Conservation (phyloP, 2,113 vertebrate genomes). For the Lepisosteus oculatus region DNA sequence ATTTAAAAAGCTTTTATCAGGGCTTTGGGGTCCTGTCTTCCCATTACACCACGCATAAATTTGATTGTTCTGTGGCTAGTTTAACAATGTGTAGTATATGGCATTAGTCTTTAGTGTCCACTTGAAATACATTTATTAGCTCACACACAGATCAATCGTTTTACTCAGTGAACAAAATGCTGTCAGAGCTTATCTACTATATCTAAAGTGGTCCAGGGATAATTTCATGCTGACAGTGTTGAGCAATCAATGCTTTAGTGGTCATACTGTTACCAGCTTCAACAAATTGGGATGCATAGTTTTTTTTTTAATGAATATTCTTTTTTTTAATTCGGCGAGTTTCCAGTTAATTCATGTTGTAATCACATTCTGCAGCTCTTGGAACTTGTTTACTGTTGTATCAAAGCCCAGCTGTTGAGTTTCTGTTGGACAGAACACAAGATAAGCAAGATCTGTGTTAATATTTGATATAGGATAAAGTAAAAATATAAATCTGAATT, state of each 20-base stretch:
- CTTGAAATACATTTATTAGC: not conserved
- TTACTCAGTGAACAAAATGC: not conserved
- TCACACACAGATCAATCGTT: not conserved
- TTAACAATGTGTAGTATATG: not conserved
- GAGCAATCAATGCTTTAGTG: not conserved
- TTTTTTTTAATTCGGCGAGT: too few relatives aligned
- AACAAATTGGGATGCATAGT: not conserved
- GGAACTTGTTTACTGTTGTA: too few relatives aligned
- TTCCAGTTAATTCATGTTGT: too few relatives aligned
- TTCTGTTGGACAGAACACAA: too few relatives aligned
- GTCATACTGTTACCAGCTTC: not conserved
- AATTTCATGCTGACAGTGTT: not conserved
- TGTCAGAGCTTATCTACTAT: not conserved
- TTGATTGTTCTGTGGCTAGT: not conserved
- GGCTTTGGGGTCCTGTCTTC: not conserved
- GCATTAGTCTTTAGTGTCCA: constrained; percentile 3
- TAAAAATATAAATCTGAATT: too few relatives aligned
- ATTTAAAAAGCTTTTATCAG: too few relatives aligned
- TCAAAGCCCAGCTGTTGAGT: too few relatives aligned
- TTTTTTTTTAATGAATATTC: too few relatives aligned
- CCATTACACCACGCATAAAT: not conserved
- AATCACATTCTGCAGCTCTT: too few relatives aligned
- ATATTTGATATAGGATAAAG: too few relatives aligned
- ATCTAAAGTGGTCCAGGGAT: not conserved
- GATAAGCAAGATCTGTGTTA: too few relatives aligned